These are phyloP conservation scores for Eidolon dupreanum DNA, from an alignment of 2,797 vertebrate species.

Conservation along the genomic window DNA sequence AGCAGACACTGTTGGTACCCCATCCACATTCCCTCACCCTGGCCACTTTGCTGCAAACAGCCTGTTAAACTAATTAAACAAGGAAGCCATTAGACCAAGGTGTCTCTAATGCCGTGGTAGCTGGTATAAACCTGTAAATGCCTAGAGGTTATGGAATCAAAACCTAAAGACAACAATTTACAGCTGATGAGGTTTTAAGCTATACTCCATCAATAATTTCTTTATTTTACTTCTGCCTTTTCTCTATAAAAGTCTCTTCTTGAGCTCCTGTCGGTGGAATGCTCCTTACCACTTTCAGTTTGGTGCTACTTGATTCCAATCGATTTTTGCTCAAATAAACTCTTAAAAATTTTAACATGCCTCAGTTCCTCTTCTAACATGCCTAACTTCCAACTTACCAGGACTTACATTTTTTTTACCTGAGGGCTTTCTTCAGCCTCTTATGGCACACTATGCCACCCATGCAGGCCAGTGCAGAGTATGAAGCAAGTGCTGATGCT, in stretches of 20 bases:
- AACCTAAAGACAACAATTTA: not conserved
- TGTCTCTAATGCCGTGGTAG: too few relatives aligned
- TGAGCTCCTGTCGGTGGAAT: fast-evolving
- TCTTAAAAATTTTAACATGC: not conserved
- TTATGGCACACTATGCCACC: not conserved
- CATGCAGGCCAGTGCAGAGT: not conserved
- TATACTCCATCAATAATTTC: not conserved
- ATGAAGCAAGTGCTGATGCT: not conserved
- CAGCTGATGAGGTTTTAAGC: not conserved
- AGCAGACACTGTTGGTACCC: not conserved
- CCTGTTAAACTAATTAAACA: not conserved
- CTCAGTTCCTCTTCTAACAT: not conserved
- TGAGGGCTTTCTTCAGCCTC: too few relatives aligned
- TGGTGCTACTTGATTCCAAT: not conserved
- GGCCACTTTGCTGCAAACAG: not conserved
- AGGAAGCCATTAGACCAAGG: not conserved
- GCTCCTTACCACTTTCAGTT: not conserved
- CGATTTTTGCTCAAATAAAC: not conserved
- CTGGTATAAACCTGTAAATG: not conserved
- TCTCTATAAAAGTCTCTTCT: not conserved
- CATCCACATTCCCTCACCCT: fast-evolving
- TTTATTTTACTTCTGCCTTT: not conserved
- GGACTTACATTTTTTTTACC: not conserved
- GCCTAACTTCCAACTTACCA: not conserved
- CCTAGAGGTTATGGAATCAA: not conserved